Conservation (phyloP, 2,888 invertebrate species). For the Phengaris arion region DNA sequence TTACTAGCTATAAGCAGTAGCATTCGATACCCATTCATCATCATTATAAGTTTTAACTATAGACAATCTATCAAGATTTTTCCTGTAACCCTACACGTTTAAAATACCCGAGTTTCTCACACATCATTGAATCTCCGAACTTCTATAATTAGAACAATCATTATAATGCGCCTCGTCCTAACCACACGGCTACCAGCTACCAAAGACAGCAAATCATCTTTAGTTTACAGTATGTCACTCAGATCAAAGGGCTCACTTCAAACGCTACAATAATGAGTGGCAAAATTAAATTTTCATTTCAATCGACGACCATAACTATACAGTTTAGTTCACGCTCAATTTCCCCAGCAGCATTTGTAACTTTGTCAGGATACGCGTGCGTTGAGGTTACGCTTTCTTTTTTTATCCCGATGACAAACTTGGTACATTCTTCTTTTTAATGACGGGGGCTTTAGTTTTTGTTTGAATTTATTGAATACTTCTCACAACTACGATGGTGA, state of each 20-base stretch:
- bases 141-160: constrained; percentile 66
- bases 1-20: not conserved
- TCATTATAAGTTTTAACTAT: constrained; percentile 37
- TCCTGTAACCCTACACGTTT: constrained; percentile 31
- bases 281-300: constrained; percentile 47
- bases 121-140: constrained; percentile 57
- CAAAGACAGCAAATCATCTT: constrained; percentile 63
- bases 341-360: constrained; percentile 38
- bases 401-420: constrained; percentile 68
- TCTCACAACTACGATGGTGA: constrained; percentile 8
- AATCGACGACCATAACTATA: constrained; percentile 41
- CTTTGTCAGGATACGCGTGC: constrained; percentile 37
- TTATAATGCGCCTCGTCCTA: constrained; percentile 52
- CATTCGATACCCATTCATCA: constrained; percentile 43
- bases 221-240: constrained; percentile 70
- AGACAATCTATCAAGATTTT: constrained; percentile 47
- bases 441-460: constrained; percentile 12
- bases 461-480: constrained; percentile 23
- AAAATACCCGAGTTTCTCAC: constrained; percentile 43
- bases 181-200: constrained; percentile 50
- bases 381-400: constrained; percentile 48
- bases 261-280: constrained; percentile 57
- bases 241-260: constrained; percentile 73
- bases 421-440: constrained; percentile 39
- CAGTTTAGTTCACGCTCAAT: constrained; percentile 44